Conservation (phyloP, 2,797 vertebrate species). For the Heterohyrax brucei region DNA sequence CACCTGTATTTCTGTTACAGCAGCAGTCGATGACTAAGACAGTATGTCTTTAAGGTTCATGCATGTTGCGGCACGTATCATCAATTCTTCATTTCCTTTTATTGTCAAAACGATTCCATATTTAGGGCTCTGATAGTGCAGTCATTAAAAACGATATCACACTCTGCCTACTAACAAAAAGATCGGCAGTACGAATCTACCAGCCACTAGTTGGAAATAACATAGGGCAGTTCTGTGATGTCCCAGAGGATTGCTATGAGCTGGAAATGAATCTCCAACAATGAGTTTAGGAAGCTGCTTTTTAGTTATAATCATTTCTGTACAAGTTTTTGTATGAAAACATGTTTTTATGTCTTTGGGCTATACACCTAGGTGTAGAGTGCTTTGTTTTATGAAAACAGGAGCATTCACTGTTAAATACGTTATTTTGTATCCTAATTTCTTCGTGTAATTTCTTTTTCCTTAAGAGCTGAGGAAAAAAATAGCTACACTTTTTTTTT, state of each 20-base stretch:
- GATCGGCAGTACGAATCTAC: no score
- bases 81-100: background rate
- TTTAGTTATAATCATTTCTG: background rate
- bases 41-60: background rate
- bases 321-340: background rate
- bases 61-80: background rate
- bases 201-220: no score
- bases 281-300: no score
- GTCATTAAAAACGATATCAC: no score
- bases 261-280: no score
- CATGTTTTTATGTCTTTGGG: slow-evolving; percentile 6
- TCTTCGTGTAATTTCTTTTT: slow-evolving; percentile 58
- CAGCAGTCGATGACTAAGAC: no score
- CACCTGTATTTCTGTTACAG: no score
- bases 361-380: background rate
- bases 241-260: no score
- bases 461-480: background rate
- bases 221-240: no score
- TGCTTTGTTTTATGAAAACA: slow-evolving; percentile 39
- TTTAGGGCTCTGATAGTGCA: no score
- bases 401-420: slow-evolving; percentile 10
- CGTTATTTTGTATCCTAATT: background rate
- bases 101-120: background rate
- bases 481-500: background rate
- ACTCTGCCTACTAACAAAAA: no score